Percentiles rank a stretch among this genome's conserved stretches.
Evolutionary conservation across 2,113 vertebrate species (phyloP).

Genomic region (Oryctolagus cuniculus): DNA sequence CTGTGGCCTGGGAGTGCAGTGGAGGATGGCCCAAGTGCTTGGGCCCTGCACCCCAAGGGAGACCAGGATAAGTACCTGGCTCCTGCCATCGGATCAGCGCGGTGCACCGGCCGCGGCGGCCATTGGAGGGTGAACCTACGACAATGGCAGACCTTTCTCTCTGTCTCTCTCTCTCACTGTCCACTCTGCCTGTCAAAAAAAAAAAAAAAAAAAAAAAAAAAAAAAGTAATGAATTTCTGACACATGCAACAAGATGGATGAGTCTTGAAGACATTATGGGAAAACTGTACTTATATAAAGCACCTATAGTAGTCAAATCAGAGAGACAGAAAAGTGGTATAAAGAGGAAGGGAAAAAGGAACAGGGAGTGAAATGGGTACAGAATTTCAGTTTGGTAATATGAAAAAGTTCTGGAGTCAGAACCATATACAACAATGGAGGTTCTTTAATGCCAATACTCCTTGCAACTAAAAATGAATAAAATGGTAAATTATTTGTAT

Average conservation of each 20-base stretch:
- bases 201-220: too few relatives aligned
- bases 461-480: neutral
- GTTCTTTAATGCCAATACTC: constrained; percentile 39
- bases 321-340: constrained; percentile 7
- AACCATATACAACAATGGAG: neutral
- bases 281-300: constrained; percentile 13
- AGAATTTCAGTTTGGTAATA: neutral
- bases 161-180: too few relatives aligned
- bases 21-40: too few relatives aligned
- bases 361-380: neutral
- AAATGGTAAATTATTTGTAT: neutral
- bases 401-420: neutral
- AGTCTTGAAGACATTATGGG: neutral
- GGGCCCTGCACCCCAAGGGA: too few relatives aligned
- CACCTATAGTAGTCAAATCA: constrained; percentile 7
- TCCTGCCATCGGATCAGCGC: too few relatives aligned
- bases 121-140: too few relatives aligned
- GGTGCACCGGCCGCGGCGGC: too few relatives aligned
- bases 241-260: neutral
- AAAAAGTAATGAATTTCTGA: constrained; percentile 50
- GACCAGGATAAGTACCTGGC: too few relatives aligned
- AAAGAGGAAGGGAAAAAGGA: neutral
- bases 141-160: too few relatives aligned
- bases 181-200: too few relatives aligned
- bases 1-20: too few relatives aligned